phyloP scores from a whole-genome alignment of 2,888 invertebrate species.

The Prenolepis imparis region DNA sequence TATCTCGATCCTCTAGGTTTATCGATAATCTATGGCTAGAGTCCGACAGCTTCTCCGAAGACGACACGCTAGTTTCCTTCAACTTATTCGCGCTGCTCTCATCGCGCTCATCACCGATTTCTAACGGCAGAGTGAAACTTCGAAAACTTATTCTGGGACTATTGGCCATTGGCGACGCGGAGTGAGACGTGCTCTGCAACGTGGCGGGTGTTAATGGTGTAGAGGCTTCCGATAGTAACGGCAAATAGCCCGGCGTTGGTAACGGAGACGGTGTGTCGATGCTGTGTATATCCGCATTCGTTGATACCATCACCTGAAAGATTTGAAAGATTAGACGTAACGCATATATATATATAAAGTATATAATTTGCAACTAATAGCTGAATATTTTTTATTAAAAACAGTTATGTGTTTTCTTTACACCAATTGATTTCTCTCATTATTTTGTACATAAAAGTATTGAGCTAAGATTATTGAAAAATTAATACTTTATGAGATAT shows the following conservation, averaged over 20 bases:
- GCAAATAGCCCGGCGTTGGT: slow-evolving; percentile 84
- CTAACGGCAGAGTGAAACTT: slow-evolving; percentile 84
- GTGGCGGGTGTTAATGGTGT: slow-evolving; percentile 84
- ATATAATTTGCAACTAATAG: too few species aligned
- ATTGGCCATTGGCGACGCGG: slow-evolving; percentile 81
- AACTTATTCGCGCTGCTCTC: slow-evolving; percentile 74
- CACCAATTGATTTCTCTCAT: too few species aligned
- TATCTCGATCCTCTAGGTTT: slow-evolving; percentile 76
- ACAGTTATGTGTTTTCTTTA: too few species aligned
- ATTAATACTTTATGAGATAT: not conserved
- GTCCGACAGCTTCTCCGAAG: slow-evolving; percentile 80
- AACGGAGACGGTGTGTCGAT: slow-evolving; percentile 85
- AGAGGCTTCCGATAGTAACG: slow-evolving; percentile 83
- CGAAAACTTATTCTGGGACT: slow-evolving; percentile 85
- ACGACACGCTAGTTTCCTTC: slow-evolving; percentile 71
- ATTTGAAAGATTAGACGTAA: slow-evolving; percentile 25
- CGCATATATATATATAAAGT: not conserved
- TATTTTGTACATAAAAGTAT: too few species aligned
- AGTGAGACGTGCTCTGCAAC: slow-evolving; percentile 79
- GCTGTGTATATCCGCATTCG: slow-evolving; percentile 85
- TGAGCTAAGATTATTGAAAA: too few species aligned
- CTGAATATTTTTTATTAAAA: too few species aligned
- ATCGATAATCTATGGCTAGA: slow-evolving; percentile 82
- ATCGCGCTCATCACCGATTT: slow-evolving; percentile 79
- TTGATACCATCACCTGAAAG: slow-evolving; percentile 83